Conservation (phyloP, 2,113 vertebrate species). For the Callorhinus ursinus region DNA sequence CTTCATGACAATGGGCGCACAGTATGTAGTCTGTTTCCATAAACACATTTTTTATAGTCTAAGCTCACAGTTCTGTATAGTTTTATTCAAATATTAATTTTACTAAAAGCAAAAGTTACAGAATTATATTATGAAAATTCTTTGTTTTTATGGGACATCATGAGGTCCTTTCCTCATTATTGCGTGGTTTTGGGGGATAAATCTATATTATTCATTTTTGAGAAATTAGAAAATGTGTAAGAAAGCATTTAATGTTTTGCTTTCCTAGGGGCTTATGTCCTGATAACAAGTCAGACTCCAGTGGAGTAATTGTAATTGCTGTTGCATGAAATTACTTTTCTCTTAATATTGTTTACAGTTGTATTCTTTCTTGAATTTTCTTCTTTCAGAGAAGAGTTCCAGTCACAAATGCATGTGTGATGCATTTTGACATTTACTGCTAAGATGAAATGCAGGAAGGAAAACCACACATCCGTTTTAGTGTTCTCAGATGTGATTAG, state of each 20-base stretch:
- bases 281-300: background rate
- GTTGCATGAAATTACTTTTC: conserved; percentile 67
- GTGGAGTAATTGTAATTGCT: background rate
- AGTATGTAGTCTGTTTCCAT: background rate
- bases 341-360: conserved; percentile 58
- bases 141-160: background rate
- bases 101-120: conserved; percentile 29
- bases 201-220: conserved; percentile 24
- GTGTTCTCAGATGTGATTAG: conserved; percentile 62
- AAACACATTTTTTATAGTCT: background rate
- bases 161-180: background rate
- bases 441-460: conserved; percentile 63
- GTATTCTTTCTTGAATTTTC: conserved; percentile 72
- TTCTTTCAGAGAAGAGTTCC: conserved; percentile 73
- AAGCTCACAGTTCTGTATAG: background rate
- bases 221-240: conserved; percentile 27
- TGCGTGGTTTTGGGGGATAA: background rate
- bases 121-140: background rate
- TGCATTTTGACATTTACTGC: conserved; percentile 65
- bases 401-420: conserved; percentile 65
- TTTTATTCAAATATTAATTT: conserved; percentile 37
- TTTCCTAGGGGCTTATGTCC: conserved; percentile 25
- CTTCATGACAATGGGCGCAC: background rate
- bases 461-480: background rate
- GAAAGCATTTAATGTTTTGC: conserved; percentile 47